Base-by-base conservation (phyloP, 2,888 invertebrate genomes). In the Oxyteleia sp. region DNA sequence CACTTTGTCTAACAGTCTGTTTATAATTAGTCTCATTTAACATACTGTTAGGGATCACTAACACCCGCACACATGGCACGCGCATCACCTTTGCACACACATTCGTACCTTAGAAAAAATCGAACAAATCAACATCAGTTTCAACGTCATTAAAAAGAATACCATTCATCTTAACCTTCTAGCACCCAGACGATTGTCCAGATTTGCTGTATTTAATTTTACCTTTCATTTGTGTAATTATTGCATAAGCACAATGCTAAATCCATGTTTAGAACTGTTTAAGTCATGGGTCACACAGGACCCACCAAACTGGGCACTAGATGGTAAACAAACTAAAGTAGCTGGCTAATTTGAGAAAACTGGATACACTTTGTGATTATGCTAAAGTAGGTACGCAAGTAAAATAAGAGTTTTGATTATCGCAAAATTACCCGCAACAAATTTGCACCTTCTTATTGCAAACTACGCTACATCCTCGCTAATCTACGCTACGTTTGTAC, bases 1-100 rank as follows among this genome's bases (percentile, higher is more conserved):
- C 53, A 74, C 35, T 59, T 76, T 41, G 29, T 68, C 35, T 72
- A 83, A 68, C 72, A 83, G 51, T 72, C 53, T 18, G 35, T 74
- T 55, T 69, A 59, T 43, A 59, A 59, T 82, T 71, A 66, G 29
- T 66, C 47, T 55, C 26, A 10, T 63, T 75, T 69, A 71, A 49
- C 51, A n/a, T 15, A 35, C 35, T 68, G 49, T 47, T 55, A 66
- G 18, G 11, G 64, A 49, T 68, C 59, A 66, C 68, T 63, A 82
- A 82, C 64, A 26, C 38, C 49, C 35, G 15, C 10, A 61, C 16
- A 38, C 66, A 61, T 74, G 63, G 57, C 72, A 80, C 64, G 51
- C 59, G 7, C 75, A 4, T 51, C 41, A 51, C 61, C 47, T 59
- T 57, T 53, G 26, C 47, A 29, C 53, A 68, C 23, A 32, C 68